A percentile compares a stretch with the other conserved stretches of the same genome.
These are phyloP conservation scores for Rattus rattus DNA, from an alignment of 2,113 vertebrate genomes.

Conservation along the genomic window DNA sequence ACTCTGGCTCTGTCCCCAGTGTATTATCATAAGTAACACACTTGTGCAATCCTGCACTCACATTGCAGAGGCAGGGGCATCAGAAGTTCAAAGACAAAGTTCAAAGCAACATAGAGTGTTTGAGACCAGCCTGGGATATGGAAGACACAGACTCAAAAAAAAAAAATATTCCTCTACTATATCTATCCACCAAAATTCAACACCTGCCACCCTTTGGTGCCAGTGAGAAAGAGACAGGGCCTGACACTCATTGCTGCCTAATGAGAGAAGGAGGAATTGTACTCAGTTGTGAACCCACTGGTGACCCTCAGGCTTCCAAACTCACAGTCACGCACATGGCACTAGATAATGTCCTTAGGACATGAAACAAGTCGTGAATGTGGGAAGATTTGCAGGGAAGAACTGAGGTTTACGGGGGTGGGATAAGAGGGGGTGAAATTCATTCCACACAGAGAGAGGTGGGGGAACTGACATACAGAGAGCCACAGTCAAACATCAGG, in stretches of 20 bases:
- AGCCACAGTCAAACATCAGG: too few relatives aligned
- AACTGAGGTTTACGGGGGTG: not conserved
- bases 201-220: not conserved
- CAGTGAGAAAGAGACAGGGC: not conserved
- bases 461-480: too few relatives aligned
- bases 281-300: not conserved
- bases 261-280: not conserved
- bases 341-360: not conserved
- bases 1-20: not conserved
- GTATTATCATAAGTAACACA: rapidly evolving
- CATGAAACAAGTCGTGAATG: not conserved
- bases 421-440: not conserved
- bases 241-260: not conserved
- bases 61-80: not conserved
- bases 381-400: not conserved
- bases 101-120: not conserved
- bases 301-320: not conserved
- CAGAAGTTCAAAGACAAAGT: not conserved
- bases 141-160: too few relatives aligned
- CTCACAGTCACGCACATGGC: not conserved
- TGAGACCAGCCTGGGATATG: not conserved
- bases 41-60: not conserved
- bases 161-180: not conserved
- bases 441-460: too few relatives aligned
- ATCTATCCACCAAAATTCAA: not conserved